Percentiles rank a stretch among this genome's conserved stretches.
phyloP scores from a whole-genome alignment of 2,797 vertebrate genomes.

The Notoglanidium macrostoma region DNA sequence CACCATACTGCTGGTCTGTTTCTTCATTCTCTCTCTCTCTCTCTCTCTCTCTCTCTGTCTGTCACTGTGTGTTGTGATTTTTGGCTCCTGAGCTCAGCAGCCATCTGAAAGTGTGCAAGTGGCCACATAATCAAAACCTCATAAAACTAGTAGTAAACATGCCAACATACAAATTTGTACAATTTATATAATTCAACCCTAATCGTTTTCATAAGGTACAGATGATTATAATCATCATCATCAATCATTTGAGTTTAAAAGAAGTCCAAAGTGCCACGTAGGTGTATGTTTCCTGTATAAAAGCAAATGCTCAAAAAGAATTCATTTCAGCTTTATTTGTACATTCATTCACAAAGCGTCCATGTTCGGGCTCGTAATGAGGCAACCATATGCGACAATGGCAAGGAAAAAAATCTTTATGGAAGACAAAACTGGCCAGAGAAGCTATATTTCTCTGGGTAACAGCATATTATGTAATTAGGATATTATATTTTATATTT shows the following conservation, averaged over 20 bases:
- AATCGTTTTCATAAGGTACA: constrained; percentile 63
- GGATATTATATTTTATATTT: neutral
- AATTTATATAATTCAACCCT: constrained; percentile 57
- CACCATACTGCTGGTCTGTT: constrained; percentile 56
- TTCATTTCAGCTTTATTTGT: neutral
- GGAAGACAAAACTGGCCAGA: neutral
- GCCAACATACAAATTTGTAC: constrained; percentile 47
- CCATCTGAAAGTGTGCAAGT: constrained; percentile 26
- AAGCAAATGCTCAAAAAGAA: constrained; percentile 30
- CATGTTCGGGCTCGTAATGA: neutral
- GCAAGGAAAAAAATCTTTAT: neutral
- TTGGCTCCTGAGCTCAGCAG: constrained; percentile 17
- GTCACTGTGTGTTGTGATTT: constrained; percentile 33
- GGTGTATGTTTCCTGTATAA: constrained; percentile 27
- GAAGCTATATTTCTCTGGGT: neutral
- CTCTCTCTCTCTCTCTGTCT: neutral
- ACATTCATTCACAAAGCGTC: neutral
- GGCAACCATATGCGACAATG: neutral
- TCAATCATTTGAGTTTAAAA: constrained; percentile 38
- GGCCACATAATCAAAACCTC: constrained; percentile 54
- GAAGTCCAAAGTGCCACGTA: constrained; percentile 51
- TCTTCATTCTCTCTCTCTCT: constrained; percentile 44
- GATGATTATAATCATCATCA: constrained; percentile 60
- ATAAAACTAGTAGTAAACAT: constrained; percentile 54
- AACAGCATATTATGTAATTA: neutral